A percentile compares a stretch with the other conserved stretches of the same genome.
These are phyloP conservation scores for Sibirionetta formosa DNA, from an alignment of 2,797 vertebrate species.

Conservation along the genomic window DNA sequence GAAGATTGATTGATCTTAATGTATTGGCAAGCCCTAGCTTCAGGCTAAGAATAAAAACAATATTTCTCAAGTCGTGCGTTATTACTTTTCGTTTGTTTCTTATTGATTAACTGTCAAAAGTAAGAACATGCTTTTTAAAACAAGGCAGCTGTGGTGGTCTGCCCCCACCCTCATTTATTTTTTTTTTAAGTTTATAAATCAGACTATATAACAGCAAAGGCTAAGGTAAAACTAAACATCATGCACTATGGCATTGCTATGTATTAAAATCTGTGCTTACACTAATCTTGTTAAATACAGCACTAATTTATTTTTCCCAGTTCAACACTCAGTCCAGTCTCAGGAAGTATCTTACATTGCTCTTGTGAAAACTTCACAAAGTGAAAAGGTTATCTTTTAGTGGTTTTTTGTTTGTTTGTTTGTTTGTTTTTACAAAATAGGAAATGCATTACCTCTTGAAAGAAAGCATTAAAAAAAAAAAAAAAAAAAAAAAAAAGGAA, in stretches of 20 bases:
- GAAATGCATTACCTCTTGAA: background rate
- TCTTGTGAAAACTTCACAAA: background rate
- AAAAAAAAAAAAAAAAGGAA: background rate
- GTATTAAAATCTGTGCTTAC: background rate
- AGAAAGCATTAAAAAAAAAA: background rate
- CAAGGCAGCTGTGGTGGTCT: constrained; percentile 52
- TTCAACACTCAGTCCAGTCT: background rate
- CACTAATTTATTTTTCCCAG: background rate
- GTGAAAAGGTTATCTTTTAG: background rate
- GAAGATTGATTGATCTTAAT: constrained; percentile 73
- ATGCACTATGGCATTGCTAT: background rate
- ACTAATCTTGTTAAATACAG: background rate
- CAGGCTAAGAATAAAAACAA: constrained; percentile 68
- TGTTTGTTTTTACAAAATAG: background rate
- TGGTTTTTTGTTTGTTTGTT: background rate
- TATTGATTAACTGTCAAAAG: constrained; percentile 81
- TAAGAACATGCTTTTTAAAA: constrained; percentile 73
- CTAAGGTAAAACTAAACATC: background rate
- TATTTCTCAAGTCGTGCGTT: constrained; percentile 75
- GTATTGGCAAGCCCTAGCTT: constrained; percentile 56
- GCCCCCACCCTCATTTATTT: background rate
- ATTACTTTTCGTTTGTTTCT: constrained; percentile 80
- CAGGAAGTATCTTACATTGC: background rate
- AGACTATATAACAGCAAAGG: background rate
- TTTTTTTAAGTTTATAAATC: background rate